Percentiles rank a stretch among this genome's conserved stretches.
phyloP scores from a whole-genome alignment of 2,888 invertebrate species.

The Glyphotaelius pellucidus region DNA sequence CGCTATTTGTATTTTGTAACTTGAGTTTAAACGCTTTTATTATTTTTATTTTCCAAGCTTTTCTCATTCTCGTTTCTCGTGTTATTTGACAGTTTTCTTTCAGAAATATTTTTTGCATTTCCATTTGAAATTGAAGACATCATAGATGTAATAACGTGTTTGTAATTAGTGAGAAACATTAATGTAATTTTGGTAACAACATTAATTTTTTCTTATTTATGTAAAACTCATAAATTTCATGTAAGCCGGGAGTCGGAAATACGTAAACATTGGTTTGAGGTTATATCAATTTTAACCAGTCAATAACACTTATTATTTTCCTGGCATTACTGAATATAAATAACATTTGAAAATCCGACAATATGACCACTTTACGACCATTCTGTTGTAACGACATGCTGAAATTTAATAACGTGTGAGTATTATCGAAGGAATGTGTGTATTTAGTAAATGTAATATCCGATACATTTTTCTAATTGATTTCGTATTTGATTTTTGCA shows the following conservation, averaged over 20 bases:
- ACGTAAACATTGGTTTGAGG: background rate
- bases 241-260: background rate
- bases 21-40: background rate
- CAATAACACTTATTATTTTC: slow-evolving; percentile 11
- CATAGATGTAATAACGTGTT: background rate
- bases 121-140: background rate
- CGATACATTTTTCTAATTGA: background rate
- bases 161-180: background rate
- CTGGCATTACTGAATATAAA: background rate
- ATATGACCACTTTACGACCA: slow-evolving; percentile 94
- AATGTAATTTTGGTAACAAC: background rate
- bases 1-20: background rate
- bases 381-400: slow-evolving; percentile 97
- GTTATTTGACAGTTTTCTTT: background rate
- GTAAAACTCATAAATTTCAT: background rate
- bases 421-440: slow-evolving; percentile 67
- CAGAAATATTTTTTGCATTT: background rate
- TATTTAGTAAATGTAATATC: background rate
- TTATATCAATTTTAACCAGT: slow-evolving; percentile 12
- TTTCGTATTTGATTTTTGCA: slow-evolving; percentile 72
- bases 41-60: background rate
- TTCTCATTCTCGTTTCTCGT: background rate
- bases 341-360: background rate
- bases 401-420: slow-evolving; percentile 96
- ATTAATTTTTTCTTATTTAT: background rate